A percentile compares a stretch with the other conserved stretches of the same genome.
phyloP scores from a whole-genome alignment of 2,888 invertebrate species.

The Ectemnius cavifrons region DNA sequence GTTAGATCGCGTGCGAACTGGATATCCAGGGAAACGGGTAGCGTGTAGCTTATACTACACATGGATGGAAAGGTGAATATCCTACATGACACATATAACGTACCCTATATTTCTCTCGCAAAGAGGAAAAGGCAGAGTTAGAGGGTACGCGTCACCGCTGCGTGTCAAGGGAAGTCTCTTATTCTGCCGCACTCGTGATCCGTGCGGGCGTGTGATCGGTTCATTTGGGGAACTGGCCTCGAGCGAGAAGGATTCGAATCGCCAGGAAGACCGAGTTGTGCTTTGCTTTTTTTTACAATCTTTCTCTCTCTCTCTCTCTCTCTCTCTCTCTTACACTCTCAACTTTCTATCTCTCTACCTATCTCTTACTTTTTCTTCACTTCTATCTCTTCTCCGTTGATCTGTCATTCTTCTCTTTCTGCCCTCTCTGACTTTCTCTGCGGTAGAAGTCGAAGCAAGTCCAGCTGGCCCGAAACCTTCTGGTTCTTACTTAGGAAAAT shows the following conservation, averaged over 20 bases:
- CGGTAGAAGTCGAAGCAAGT: slow-evolving; percentile 41
- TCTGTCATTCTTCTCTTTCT: slow-evolving; percentile 19
- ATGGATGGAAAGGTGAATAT: slow-evolving; percentile 1
- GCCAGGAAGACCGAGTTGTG: slow-evolving; percentile 27
- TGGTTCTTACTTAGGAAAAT: slow-evolving; percentile 48
- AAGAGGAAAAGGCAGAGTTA: slow-evolving; percentile 43
- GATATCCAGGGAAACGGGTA: not conserved
- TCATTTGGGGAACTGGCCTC: slow-evolving; percentile 38
- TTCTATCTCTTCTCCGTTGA: slow-evolving; percentile 17
- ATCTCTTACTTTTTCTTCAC: not conserved
- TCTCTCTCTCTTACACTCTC: not conserved
- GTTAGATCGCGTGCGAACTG: not conserved
- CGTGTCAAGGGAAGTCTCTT: too few species aligned
- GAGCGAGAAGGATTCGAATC: slow-evolving; percentile 63
- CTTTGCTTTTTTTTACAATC: slow-evolving; percentile 16
- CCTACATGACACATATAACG: not conserved
- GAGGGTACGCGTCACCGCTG: not conserved
- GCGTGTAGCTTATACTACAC: not conserved
- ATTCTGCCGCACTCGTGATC: too few species aligned
- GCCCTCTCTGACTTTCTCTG: slow-evolving; percentile 17
- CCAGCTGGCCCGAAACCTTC: slow-evolving; percentile 49
- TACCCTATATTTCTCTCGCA: slow-evolving; percentile 31
- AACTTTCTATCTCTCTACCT: not conserved
- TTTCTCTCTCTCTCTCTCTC: slow-evolving; percentile 4
- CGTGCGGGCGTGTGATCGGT: slow-evolving; percentile 14